phyloP scores from a whole-genome alignment of 2,797 vertebrate species.

The Morelia viridis region DNA sequence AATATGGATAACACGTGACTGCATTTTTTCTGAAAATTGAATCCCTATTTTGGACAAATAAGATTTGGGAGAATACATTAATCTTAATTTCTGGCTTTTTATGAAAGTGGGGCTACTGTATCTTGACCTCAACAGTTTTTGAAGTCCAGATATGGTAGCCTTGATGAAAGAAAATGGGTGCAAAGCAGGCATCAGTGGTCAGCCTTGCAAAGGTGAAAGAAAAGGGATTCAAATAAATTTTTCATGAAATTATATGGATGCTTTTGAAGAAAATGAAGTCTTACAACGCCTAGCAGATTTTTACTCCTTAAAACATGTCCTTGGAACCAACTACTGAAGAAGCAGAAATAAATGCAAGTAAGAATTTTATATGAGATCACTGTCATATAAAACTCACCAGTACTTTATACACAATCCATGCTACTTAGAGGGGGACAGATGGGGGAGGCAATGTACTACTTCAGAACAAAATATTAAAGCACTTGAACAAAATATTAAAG shows the following conservation, averaged over 20 bases:
- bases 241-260: not conserved
- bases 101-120: not conserved
- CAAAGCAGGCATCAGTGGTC: not conserved
- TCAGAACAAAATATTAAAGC: no score
- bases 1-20: not conserved
- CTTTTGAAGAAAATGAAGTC: not conserved
- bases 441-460: no score
- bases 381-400: no score
- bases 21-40: not conserved
- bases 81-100: not conserved
- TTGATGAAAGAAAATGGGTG: not conserved
- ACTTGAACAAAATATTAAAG: no score
- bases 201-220: not conserved
- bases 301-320: not conserved
- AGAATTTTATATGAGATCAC: not conserved
- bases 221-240: not conserved
- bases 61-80: not conserved
- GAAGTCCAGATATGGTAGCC: not conserved
- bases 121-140: not conserved
- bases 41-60: not conserved
- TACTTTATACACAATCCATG: no score
- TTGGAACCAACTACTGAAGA: not conserved
- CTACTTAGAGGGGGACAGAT: no score
- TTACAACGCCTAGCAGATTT: not conserved
- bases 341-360: not conserved